phyloP scores from a whole-genome alignment of 2,888 invertebrate genomes.

The Criorhina ranunculi region DNA sequence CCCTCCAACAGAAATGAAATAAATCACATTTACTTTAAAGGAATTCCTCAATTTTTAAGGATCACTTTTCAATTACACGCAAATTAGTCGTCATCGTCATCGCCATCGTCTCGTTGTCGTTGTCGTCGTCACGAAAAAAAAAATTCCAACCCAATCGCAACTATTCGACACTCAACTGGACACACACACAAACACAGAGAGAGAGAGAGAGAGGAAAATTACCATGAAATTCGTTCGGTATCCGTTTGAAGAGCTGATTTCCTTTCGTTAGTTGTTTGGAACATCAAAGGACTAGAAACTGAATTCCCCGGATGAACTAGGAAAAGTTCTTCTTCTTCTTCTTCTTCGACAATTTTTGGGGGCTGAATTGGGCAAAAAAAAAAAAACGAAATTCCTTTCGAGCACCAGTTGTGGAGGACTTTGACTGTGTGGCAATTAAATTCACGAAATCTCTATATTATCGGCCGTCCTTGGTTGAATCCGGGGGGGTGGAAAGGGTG shows the following conservation, averaged over 20 bases:
- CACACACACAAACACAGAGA: too few species aligned
- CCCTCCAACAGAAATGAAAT: too few species aligned
- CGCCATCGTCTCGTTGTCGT: too few species aligned
- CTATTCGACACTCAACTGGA: conserved; percentile 32
- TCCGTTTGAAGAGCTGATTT: conserved; percentile 46
- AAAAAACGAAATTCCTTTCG: conserved; percentile 52
- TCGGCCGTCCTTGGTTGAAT: too few species aligned
- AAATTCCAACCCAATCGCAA: background rate
- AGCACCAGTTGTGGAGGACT: conserved; percentile 54
- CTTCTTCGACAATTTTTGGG: too few species aligned
- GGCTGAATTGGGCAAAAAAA: conserved; percentile 8
- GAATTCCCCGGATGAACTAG: conserved; percentile 25
- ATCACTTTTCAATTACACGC: conserved; percentile 54
- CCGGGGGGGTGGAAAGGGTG: conserved; percentile 18
- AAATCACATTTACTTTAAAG: conserved; percentile 21
- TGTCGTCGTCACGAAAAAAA: too few species aligned
- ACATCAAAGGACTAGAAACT: conserved; percentile 66
- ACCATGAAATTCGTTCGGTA: conserved; percentile 46
- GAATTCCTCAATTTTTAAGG: conserved; percentile 29
- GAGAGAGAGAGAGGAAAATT: conserved; percentile 30
- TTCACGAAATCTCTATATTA: background rate
- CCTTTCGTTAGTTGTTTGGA: conserved; percentile 1
- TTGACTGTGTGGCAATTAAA: conserved; percentile 44
- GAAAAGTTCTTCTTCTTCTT: background rate
- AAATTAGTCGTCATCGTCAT: conserved; percentile 39